Base-by-base conservation (phyloP, 2,888 invertebrate species). In the Drosophila robusta region DNA sequence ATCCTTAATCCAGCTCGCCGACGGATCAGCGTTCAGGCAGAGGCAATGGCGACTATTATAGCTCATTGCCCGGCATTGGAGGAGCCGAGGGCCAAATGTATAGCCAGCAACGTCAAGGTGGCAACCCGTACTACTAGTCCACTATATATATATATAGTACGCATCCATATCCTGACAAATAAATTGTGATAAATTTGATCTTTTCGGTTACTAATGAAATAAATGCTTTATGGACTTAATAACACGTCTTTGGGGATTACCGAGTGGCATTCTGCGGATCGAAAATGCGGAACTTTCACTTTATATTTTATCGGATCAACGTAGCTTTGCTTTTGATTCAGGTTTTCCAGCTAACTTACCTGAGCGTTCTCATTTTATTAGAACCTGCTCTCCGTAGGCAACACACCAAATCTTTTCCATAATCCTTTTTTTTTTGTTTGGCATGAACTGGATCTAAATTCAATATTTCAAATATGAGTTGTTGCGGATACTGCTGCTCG, bases 11-110 rank as follows among this genome's bases (percentile, higher is more conserved):
- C 29, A 82, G 82, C 26, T 70, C 87, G 0, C 82, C 82, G 4
- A 72, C 57, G 32, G 87, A 83, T 5, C 74, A 66, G 12, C 60
- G 73, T 3, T 38, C 51, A 0, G 63, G 62, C 4, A 14, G 80
- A 18, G 83, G 82, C 7, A 79, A 85, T 24, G 83, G 83, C 0
- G 83, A 83, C 29, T 87, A 70, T 32, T 85, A 77, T 11, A 83
- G 41, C 46, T 82, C 83, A 0, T 29, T 83, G 66, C 83, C 86
- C 0, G 87, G 85, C 29, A 50, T 65, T 8, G 64, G 64, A 9
- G 65, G 45, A 4, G 11, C 45, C 39, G 64, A 65, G 18, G 38
- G 36, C 2, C 64, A 65, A 34, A 65, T 52, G 52, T 64, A 54
- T 7, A 9, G 39, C 1, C 66, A 65, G 12, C 12, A 12, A 5